Evolutionary conservation across 1,140 invertebrate genomes (phyloP), one percentile per base, ranked within the genome.

Genomic region (Helicorthomorpha holstii): DNA sequence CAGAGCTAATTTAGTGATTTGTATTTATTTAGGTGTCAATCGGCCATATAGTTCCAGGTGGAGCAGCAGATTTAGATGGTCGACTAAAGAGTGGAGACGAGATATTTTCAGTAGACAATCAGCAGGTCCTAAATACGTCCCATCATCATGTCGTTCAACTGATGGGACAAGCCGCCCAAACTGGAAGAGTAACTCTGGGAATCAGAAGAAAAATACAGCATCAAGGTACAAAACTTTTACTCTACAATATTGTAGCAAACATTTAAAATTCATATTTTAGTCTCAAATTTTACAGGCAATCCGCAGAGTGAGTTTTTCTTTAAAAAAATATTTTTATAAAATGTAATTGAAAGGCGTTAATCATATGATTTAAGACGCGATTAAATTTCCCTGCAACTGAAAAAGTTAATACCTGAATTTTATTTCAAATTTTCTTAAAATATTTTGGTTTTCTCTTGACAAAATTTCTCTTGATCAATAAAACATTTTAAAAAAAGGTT

Each of bases 11-110:
- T 34, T 34, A 16, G 29, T 34, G 43, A 51, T 54, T 54, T 7
- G 26, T 55, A 19, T 54, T 23, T 34, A 53, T 45, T 27, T 66
- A 82, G 75, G 80, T 95, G 51, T 85, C 88, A 2, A 89, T 97
- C 47, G 93, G 93, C 22, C 85, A 91, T 64, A 90, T 97, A 60
- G 92, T 97, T 26, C 83, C 87, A 0, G 85, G 87, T 58, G 87
- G 90, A 21, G 83, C 90, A 27, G 90, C 91, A 10, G 85, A 90
- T 67, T 66, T 85, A 45, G 90, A 94, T 67, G 86, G 85, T 1
- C 73, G 85, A 23, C 69, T 97, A 19, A 76, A 79, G 49, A 82
- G 85, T 1, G 87, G 88, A 21, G 92, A 96, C 70, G 79, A 94
- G 63, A 86, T 96, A 43, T 77, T 92, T 43, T 83, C 81, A 42